Evolutionary conservation across 35 echinoderm and acorn worm genomes (phyloP).

Genomic region (Ophioderma brevispina): DNA sequence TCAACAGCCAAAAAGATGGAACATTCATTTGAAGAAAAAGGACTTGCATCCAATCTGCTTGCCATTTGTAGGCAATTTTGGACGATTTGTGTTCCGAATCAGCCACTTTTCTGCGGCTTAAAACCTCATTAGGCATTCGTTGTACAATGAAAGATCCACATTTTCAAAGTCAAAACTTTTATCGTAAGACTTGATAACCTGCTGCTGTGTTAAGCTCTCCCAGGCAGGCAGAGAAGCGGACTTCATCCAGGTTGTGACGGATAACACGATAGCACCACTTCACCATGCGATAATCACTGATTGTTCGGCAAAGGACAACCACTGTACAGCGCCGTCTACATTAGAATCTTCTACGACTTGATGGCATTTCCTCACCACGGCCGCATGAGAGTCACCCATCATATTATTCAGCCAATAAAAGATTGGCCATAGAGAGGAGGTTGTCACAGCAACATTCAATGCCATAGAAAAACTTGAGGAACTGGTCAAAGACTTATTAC

Average conservation of each 20-base stretch:
- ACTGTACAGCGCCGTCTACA: not conserved
- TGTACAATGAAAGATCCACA: not conserved
- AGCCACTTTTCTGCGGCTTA: not conserved
- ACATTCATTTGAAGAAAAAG: not conserved
- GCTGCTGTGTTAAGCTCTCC: not conserved
- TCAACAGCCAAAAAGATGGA: not conserved
- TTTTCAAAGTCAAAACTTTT: not conserved
- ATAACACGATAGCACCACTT: slow-evolving; percentile 4
- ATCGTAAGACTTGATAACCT: not conserved
- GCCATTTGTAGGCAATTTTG: not conserved
- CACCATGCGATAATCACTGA: not conserved
- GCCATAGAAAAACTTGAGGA: not conserved
- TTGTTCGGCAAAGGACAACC: not conserved
- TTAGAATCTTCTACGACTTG: not conserved
- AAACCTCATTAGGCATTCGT: not conserved
- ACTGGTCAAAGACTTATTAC: not conserved
- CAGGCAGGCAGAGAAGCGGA: not conserved
- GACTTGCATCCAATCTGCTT: not conserved
- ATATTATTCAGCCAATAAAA: not conserved
- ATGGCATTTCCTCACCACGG: not conserved
- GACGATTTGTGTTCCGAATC: not conserved
- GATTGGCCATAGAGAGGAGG: not conserved
- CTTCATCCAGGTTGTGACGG: not conserved
- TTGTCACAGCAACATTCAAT: not conserved
- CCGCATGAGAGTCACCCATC: not conserved